Conservation (phyloP, 1,140 invertebrate genomes). For the Paraescarpia echinospica region DNA sequence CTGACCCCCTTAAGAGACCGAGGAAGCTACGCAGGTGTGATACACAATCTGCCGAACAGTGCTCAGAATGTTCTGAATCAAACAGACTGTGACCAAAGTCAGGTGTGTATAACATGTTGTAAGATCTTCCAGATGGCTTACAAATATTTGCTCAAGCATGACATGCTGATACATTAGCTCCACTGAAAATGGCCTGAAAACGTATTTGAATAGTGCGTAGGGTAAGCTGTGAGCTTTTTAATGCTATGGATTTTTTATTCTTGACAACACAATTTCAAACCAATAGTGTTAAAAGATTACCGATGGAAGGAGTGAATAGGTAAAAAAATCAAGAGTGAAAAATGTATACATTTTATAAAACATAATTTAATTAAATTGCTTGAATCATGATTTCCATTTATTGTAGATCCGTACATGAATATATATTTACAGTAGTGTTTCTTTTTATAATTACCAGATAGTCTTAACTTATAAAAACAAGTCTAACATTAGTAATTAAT, state of each 20-base stretch:
- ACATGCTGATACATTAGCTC: not conserved
- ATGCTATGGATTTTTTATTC: not conserved
- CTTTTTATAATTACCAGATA: too few species aligned
- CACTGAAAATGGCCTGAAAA: not conserved
- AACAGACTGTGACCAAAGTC: not conserved
- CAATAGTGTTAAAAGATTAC: not conserved
- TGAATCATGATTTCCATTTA: too few species aligned
- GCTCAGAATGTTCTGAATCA: not conserved
- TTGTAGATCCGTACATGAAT: too few species aligned
- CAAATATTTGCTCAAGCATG: not conserved
- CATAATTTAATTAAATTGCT: too few species aligned
- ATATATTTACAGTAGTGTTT: too few species aligned
- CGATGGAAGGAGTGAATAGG: not conserved
- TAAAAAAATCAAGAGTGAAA: not conserved
- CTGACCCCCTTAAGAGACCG: not conserved
- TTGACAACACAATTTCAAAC: not conserved
- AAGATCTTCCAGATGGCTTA: not conserved
- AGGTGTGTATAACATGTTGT: not conserved
- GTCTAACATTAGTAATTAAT: too few species aligned
- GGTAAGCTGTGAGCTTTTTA: not conserved
- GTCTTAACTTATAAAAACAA: too few species aligned
- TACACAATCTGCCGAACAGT: not conserved
- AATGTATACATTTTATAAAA: too few species aligned
- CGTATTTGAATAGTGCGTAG: not conserved
- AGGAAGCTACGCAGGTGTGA: not conserved